Percentiles rank a stretch among this genome's conserved stretches.
These are phyloP conservation scores for Poeciliopsis prolifica DNA, from an alignment of 2,113 vertebrate genomes.

Conservation along the genomic window DNA sequence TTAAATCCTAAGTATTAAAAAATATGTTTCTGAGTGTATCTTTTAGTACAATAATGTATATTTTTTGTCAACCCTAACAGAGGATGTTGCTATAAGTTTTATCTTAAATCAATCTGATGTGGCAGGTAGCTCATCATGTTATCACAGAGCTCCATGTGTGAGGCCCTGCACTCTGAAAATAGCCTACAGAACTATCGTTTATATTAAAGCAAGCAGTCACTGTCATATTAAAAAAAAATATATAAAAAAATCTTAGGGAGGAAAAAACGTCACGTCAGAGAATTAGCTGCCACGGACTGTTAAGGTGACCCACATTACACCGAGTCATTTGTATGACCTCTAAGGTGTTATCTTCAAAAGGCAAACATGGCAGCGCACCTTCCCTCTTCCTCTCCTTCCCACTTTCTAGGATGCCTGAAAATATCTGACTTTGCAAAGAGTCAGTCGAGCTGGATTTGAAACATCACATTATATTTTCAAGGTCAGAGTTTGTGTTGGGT, in stretches of 20 bases:
- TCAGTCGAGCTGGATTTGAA: slow-evolving; percentile 50
- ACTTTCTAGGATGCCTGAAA: slow-evolving; percentile 52
- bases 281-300: slow-evolving; percentile 32
- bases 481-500: slow-evolving; percentile 52
- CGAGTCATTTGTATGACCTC: slow-evolving; percentile 63
- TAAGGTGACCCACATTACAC: slow-evolving; percentile 61
- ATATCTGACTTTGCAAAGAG: slow-evolving; percentile 68
- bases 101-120: slow-evolving; percentile 17
- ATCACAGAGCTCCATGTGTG: slow-evolving; percentile 50
- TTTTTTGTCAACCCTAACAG: slow-evolving; percentile 18
- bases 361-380: slow-evolving; percentile 54
- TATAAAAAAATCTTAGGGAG: slow-evolving; percentile 20
- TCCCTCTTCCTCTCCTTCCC: slow-evolving; percentile 17
- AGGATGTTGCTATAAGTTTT: slow-evolving; percentile 17
- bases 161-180: slow-evolving; percentile 30
- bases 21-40: slow-evolving; percentile 46
- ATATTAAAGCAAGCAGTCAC: slow-evolving; percentile 35
- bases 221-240: slow-evolving; percentile 16
- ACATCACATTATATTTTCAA: slow-evolving; percentile 58
- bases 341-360: slow-evolving; percentile 62
- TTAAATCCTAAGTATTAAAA: slow-evolving; percentile 51
- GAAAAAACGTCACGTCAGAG: slow-evolving; percentile 51
- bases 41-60: slow-evolving; percentile 27
- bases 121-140: slow-evolving; percentile 37
- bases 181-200: slow-evolving; percentile 33